A percentile compares a stretch with the other conserved stretches of the same genome.
Conservation (phyloP, 2,888 invertebrate genomes). For the Epinotia brunnichana region DNA sequence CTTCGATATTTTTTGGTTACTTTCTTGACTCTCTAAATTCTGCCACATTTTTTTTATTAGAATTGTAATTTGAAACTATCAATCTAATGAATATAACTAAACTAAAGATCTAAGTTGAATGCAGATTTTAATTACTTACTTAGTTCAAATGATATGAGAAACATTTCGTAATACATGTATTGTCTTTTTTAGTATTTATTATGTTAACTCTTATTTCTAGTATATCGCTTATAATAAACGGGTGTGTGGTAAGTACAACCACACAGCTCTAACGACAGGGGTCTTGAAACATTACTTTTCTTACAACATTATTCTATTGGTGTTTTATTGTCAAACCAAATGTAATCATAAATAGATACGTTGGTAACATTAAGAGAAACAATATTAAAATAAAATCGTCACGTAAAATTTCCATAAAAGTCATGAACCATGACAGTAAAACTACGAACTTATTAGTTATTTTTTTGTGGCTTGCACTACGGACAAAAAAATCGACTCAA, state of each 20-base stretch:
- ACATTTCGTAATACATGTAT: conserved; percentile 75
- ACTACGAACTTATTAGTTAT: not conserved
- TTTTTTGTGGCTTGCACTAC: not conserved
- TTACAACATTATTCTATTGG: conserved; percentile 20
- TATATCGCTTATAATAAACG: conserved; percentile 60
- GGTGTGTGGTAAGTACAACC: conserved; percentile 47
- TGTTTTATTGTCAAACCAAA: conserved; percentile 24
- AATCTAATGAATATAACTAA: conserved; percentile 29
- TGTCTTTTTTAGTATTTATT: conserved; percentile 77
- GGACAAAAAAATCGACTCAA: no score
- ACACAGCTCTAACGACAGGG: conserved; percentile 13
- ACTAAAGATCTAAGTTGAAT: conserved; percentile 26
- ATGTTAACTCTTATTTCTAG: conserved; percentile 66
- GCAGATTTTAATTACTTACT: conserved; percentile 45
- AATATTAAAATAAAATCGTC: not conserved
- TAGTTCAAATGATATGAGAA: conserved; percentile 71
- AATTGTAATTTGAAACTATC: conserved; percentile 16
- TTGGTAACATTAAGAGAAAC: not conserved
- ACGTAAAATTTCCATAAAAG: not conserved
- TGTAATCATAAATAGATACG: not conserved
- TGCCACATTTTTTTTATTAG: not conserved
- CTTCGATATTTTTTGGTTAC: not conserved
- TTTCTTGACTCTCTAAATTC: not conserved
- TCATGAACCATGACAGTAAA: not conserved
- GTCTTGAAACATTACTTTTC: conserved; percentile 14